A percentile compares a stretch with the other conserved stretches of the same genome.
Conservation (phyloP, 1,140 invertebrate genomes). For the Andricus grossulariae region DNA sequence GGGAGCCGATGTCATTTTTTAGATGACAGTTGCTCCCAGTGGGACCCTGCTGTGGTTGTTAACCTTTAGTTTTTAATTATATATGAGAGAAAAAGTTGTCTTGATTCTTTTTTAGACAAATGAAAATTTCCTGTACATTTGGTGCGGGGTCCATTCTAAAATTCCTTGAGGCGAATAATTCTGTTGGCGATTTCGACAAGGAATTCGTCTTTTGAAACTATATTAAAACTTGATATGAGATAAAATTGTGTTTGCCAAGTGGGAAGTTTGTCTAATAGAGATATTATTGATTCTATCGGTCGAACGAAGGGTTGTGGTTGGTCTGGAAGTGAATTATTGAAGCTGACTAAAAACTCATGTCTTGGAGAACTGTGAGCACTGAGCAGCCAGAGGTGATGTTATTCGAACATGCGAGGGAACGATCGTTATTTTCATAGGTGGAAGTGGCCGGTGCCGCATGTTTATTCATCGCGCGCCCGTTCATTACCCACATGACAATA, state of each 20-base stretch:
- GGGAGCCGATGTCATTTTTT: too few relatives aligned
- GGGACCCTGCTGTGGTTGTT: too few relatives aligned
- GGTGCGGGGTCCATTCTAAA: too few relatives aligned
- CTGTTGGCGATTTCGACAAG: too few relatives aligned
- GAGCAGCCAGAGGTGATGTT: conserved; percentile 6
- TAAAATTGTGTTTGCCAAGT: not conserved
- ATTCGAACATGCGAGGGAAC: conserved; percentile 37
- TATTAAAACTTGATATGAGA: too few relatives aligned
- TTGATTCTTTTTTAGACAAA: too few relatives aligned
- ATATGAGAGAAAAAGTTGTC: too few relatives aligned
- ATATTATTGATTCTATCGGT: not conserved
- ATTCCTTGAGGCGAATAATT: too few relatives aligned
- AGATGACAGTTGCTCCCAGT: too few relatives aligned
- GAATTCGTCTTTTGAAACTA: too few relatives aligned
- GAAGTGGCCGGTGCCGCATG: conserved; percentile 61
- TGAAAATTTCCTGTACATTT: too few relatives aligned
- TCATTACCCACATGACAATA: conserved; percentile 76
- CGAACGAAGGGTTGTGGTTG: not conserved
- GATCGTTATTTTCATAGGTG: conserved; percentile 59
- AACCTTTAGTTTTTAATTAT: too few relatives aligned
- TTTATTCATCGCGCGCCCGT: conserved; percentile 72
- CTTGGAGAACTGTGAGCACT: conserved; percentile 4
- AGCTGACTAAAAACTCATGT: conserved; percentile 9
- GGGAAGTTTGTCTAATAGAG: conserved; percentile 1
- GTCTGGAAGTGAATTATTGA: conserved; percentile 8